Conservation (phyloP, 2,113 vertebrate genomes). For the Elaphurus davidianus region DNA sequence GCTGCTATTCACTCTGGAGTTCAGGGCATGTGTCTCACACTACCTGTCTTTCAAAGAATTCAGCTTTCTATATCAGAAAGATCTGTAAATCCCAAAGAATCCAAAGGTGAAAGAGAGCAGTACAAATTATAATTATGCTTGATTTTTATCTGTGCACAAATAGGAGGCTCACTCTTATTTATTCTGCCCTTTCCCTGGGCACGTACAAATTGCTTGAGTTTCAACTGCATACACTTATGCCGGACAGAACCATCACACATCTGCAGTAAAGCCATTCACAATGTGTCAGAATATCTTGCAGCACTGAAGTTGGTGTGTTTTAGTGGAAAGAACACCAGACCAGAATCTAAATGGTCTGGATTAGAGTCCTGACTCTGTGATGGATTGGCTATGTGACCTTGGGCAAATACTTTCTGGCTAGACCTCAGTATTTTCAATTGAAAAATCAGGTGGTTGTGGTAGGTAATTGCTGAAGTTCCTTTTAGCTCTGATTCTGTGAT, state of each 20-base stretch:
- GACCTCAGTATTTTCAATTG: neutral
- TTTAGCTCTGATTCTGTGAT: neutral
- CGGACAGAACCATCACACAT: neutral
- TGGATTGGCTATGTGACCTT: neutral
- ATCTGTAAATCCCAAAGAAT: neutral
- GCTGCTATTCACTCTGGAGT: neutral
- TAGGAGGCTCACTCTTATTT: neutral
- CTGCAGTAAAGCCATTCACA: neutral
- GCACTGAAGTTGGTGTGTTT: neutral
- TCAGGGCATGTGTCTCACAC: neutral
- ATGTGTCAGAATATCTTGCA: neutral
- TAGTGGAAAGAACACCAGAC: neutral
- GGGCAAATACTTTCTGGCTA: neutral
- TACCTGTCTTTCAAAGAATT: constrained; percentile 59
- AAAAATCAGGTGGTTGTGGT: neutral
- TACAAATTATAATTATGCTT: neutral
- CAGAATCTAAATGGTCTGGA: constrained; percentile 21
- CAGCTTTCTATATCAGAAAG: neutral
- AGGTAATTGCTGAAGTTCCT: neutral
- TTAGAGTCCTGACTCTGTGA: neutral
- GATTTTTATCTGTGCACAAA: neutral
- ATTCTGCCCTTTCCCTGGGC: neutral
- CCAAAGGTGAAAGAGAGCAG: neutral
- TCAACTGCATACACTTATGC: neutral
- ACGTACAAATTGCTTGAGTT: neutral